phyloP scores from a whole-genome alignment of 2,888 invertebrate genomes.

The Drosophila macrothrix region DNA sequence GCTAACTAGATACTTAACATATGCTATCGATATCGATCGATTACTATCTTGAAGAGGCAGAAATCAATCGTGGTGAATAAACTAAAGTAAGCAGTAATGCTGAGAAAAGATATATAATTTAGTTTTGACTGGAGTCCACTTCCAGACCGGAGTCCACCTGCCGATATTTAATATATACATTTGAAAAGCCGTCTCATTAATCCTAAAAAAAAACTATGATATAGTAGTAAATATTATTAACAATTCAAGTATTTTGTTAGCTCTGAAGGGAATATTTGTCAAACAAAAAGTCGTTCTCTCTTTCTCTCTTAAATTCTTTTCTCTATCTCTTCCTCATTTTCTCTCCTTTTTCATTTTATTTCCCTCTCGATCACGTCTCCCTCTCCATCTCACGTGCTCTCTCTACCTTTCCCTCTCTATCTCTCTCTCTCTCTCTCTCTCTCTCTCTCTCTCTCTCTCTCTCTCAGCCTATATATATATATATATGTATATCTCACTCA shows the following conservation, averaged over 20 bases:
- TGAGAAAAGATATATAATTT: not conserved
- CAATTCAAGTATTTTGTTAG: not conserved
- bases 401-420: not conserved
- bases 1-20: not conserved
- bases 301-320: not conserved
- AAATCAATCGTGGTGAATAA: not conserved
- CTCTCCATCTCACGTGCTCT: accelerated
- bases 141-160: not conserved
- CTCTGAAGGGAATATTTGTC: not conserved
- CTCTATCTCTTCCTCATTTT: not conserved
- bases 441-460: not conserved
- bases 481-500: not conserved
- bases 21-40: not conserved
- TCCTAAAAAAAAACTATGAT: too few relatives aligned
- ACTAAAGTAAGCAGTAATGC: not conserved
- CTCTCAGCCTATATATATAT: not conserved
- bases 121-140: not conserved
- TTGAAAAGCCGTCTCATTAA: not conserved
- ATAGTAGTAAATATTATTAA: not conserved
- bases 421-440: not conserved
- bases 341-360: not conserved
- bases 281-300: accelerated
- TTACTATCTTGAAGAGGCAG: not conserved
- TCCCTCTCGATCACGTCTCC: not conserved
- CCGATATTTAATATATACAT: not conserved